Evolutionary conservation across 2,888 invertebrate species (phyloP).

Genomic region (Protonemura montana): DNA sequence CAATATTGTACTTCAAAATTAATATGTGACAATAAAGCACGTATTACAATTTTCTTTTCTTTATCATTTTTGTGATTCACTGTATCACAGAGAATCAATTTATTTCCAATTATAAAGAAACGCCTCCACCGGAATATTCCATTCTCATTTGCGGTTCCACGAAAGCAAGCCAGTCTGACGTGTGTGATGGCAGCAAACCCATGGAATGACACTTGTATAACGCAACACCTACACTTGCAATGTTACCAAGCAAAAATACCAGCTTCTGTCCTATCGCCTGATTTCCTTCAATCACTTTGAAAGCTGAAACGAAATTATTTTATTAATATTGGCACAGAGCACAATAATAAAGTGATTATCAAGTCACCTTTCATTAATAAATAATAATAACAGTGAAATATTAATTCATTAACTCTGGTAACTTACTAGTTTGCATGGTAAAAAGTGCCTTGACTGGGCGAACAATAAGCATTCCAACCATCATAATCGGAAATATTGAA

Average conservation of each 20-base stretch:
- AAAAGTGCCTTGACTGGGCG: conserved; percentile 95
- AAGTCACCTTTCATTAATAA: too few species aligned
- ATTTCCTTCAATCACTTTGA: conserved; percentile 93
- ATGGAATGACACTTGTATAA: conserved; percentile 98
- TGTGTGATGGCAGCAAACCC: conserved; percentile 95
- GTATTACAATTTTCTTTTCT: conserved; percentile 47
- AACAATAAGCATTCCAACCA: conserved; percentile 99
- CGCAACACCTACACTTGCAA: conserved; percentile 89
- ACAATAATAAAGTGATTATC: too few species aligned
- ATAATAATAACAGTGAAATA: too few species aligned
- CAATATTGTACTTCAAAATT: not conserved
- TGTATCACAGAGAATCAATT: not conserved
- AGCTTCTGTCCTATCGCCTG: conserved; percentile 91
- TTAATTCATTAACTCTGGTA: not conserved
- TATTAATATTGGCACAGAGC: not conserved
- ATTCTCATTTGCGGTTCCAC: conserved; percentile 87
- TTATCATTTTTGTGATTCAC: not conserved
- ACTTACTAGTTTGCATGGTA: conserved; percentile 68
- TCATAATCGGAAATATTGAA: conserved; percentile 99
- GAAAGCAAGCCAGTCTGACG: conserved; percentile 98
- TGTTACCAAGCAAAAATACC: conserved; percentile 91
- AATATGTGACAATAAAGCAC: conserved; percentile 51
- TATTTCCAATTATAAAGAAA: conserved; percentile 61
- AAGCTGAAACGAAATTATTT: conserved; percentile 62
- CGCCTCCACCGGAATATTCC: conserved; percentile 86